Base-by-base conservation (phyloP, 2,113 vertebrate genomes). In the Gnathonemus longibarbis region DNA sequence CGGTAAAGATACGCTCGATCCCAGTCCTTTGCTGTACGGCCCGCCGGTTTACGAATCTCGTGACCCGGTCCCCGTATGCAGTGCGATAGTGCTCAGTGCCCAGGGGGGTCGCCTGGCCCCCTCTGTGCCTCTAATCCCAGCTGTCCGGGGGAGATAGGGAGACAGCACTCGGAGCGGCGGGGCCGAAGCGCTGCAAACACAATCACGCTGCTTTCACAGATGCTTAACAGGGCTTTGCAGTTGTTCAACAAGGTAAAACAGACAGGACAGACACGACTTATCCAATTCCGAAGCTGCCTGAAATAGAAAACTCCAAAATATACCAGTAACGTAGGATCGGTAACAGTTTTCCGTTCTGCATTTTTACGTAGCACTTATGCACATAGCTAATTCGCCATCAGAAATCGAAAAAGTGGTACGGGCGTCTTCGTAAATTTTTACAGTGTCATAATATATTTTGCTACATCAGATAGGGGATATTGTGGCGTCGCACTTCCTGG, bases 241-340 rank as follows among this genome's bases (percentile, higher is more conserved):
- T 91, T 93, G 93, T 91, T 92, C 88, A 91, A 91, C 90, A 89
- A 91, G 91, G 91, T 92, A 92, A 92, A 93, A 91, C 90, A 91
- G 89, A 92, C 91, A 94, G 92, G 90, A 93, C 92, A 90, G 91
- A 94, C 95, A 70, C 89, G 90, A 91, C 74, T 80, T 80, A 80
- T 90, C 93, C 90, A 93, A 91, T 93, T 92, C 84, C 24, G 27
- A 1, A 92, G 92, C 92, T 86, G 92, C 92, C 91, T 91, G 90
- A 89, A 90, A 92, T 10, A 74, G 90, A 93, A 93, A 86, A 48
- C 87, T 74, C 89, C 88, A 88, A 88, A 93, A 93, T 93, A 93
- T 92, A 90, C 89, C 88, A 93, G 91, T 91, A 94, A 91, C 93
- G 91, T 90, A 92, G 92, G 92, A 91, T 93, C 91, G 85, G 91